A percentile compares a stretch with the other conserved stretches of the same genome.
phyloP scores from a whole-genome alignment of 2,113 vertebrate species.

The Neoarius graeffei region DNA sequence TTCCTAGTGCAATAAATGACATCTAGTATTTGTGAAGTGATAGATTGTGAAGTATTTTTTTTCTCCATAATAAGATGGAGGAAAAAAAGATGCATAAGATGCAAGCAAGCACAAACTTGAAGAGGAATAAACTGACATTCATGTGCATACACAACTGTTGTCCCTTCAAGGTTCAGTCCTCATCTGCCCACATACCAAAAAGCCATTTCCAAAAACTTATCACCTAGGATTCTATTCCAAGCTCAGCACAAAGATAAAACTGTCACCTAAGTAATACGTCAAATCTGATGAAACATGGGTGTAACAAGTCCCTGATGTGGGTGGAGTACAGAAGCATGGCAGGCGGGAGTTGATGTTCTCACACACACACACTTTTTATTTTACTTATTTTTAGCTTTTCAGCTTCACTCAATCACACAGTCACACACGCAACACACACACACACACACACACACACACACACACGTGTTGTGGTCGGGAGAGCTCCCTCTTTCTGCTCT shows the following conservation, averaged over 20 bases:
- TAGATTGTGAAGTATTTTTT: not conserved
- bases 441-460: too few relatives aligned
- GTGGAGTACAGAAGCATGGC: too few relatives aligned
- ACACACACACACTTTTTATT: too few relatives aligned
- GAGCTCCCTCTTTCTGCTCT: too few relatives aligned
- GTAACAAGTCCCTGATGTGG: too few relatives aligned
- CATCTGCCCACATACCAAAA: not conserved
- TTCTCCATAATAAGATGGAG: not conserved
- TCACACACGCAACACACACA: too few relatives aligned
- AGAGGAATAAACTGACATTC: not conserved
- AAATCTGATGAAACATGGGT: not conserved
- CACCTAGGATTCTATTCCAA: not conserved
- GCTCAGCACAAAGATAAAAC: not conserved
- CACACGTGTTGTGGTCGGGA: too few relatives aligned
- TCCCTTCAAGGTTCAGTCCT: not conserved
- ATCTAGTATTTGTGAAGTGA: not conserved
- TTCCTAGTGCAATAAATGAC: not conserved
- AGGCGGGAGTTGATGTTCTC: too few relatives aligned
- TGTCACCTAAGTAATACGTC: not conserved
- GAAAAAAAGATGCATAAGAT: not conserved
- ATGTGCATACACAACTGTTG: not conserved
- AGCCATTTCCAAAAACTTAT: not conserved
- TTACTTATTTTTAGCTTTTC: too few relatives aligned
- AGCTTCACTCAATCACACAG: too few relatives aligned
- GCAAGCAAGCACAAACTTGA: not conserved